Evolutionary conservation across 2,797 vertebrate genomes (phyloP).

Genomic region (Myripristis jacobus): DNA sequence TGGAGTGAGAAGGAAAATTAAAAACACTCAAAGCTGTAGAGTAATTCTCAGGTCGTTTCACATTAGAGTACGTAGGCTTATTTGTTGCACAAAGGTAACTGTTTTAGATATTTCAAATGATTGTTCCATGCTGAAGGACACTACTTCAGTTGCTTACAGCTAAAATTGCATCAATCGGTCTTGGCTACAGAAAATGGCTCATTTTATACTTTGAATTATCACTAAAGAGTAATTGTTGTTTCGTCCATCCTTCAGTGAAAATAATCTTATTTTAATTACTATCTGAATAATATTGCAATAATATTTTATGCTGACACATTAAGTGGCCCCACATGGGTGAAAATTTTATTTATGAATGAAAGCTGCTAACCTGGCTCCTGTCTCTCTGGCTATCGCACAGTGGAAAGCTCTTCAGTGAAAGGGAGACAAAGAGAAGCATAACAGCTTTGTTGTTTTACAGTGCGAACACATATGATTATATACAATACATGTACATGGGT

Average conservation of each 20-base stretch:
- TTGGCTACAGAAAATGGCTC: slow-evolving; percentile 34
- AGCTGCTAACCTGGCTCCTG: slow-evolving; percentile 14
- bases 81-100: slow-evolving; percentile 4
- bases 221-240: slow-evolving; percentile 8
- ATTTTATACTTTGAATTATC: slow-evolving; percentile 44
- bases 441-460: slow-evolving; percentile 19
- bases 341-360: slow-evolving; percentile 29
- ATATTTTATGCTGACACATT: slow-evolving; percentile 31
- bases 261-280: slow-evolving; percentile 28
- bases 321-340: slow-evolving; percentile 12
- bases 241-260: background rate
- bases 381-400: slow-evolving; percentile 13
- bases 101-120: slow-evolving; percentile 6
- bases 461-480: slow-evolving; percentile 19
- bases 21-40: background rate
- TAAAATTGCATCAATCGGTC: slow-evolving; percentile 44
- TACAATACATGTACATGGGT: background rate
- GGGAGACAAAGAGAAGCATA: background rate
- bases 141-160: slow-evolving; percentile 10
- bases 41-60: slow-evolving; percentile 28
- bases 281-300: slow-evolving; percentile 51
- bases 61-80: slow-evolving; percentile 14
- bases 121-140: slow-evolving; percentile 16
- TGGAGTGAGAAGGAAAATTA: slow-evolving; percentile 16
- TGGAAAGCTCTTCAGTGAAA: slow-evolving; percentile 8